These are phyloP conservation scores for Suricata suricatta DNA, from an alignment of 2,113 vertebrate species.

Conservation along the genomic window DNA sequence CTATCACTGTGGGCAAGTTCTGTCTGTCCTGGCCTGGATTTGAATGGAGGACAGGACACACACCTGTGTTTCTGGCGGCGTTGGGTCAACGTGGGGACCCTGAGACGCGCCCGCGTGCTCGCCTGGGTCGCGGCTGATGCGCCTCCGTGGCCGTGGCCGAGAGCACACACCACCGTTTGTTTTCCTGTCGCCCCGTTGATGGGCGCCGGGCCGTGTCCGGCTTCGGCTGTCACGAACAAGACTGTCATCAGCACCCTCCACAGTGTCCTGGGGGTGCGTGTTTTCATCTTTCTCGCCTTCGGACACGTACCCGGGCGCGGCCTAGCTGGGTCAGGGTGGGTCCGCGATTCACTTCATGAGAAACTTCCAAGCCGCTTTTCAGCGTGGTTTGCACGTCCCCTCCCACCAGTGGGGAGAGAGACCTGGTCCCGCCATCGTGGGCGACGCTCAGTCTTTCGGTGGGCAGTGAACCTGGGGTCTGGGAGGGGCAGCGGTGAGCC, in stretches of 20 bases:
- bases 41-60: accelerated
- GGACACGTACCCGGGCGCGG: not conserved
- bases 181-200: accelerated
- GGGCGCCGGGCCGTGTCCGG: not conserved
- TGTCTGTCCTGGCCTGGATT: accelerated
- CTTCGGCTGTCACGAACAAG: too few relatives aligned
- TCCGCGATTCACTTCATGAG: accelerated
- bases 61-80: not conserved
- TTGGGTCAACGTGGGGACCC: accelerated
- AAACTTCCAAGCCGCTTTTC: not conserved
- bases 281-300: not conserved
- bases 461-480: accelerated
- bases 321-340: not conserved
- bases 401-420: not conserved
- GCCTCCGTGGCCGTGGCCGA: accelerated
- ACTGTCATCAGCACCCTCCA: accelerated
- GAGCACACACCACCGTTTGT: accelerated
- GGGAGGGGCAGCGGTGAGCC: accelerated
- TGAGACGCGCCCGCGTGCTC: accelerated
- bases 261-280: not conserved
- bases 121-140: accelerated
- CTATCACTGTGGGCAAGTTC: accelerated
- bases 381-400: not conserved
- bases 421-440: accelerated
- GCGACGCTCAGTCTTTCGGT: accelerated